These are phyloP conservation scores for Caenorhabditis drosophilae DNA, from an alignment of 2,888 invertebrate species.

Conservation along the genomic window DNA sequence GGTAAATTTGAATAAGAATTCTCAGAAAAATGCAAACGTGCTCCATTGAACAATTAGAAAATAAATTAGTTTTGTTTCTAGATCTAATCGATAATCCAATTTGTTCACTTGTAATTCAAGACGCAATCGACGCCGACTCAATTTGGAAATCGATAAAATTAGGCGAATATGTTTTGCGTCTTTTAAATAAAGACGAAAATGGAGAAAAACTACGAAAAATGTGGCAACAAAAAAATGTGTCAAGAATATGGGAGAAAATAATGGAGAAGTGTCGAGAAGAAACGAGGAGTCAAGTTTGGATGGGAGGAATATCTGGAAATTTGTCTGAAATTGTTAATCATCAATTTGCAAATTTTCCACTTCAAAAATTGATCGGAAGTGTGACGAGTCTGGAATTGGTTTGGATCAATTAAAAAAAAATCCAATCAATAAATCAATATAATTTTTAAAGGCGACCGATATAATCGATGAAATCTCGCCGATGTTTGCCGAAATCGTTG, in stretches of 20 bases:
- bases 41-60: too few species aligned
- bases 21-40: too few species aligned
- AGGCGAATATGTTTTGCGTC: slow-evolving; percentile 23
- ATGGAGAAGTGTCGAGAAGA: slow-evolving; percentile 32
- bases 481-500: slow-evolving; percentile 29
- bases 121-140: slow-evolving; percentile 34
- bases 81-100: slow-evolving; percentile 16
- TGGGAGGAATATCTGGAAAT: slow-evolving; percentile 5
- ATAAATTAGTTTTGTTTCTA: too few species aligned
- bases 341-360: slow-evolving; percentile 38
- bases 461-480: slow-evolving; percentile 41
- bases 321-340: slow-evolving; percentile 21
- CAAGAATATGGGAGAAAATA: slow-evolving; percentile 50
- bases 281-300: slow-evolving; percentile 21
- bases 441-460: slow-evolving; percentile 30
- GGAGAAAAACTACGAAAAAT: not conserved
- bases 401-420: not conserved
- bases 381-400: slow-evolving; percentile 38
- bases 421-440: not conserved
- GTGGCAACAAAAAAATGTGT: slow-evolving; percentile 34
- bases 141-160: slow-evolving; percentile 20
- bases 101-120: slow-evolving; percentile 37
- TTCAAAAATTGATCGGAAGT: slow-evolving; percentile 38
- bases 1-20: too few species aligned
- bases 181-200: slow-evolving; percentile 20